Evolutionary conservation across 2,888 invertebrate genomes (phyloP), one percentile per base, ranked within the genome.

Genomic region (Coenonympha arcania): DNA sequence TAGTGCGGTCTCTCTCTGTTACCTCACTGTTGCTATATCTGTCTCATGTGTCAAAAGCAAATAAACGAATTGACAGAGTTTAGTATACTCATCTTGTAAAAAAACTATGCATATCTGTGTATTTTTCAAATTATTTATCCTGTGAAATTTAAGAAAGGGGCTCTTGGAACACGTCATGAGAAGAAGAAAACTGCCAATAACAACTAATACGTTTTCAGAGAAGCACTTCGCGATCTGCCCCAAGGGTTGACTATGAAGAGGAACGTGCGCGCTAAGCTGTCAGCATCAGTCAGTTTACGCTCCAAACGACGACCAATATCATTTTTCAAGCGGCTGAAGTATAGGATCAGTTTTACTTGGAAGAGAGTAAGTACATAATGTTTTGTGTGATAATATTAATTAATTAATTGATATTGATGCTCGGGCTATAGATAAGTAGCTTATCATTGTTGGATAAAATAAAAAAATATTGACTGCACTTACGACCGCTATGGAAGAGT

Each of bases 221-320:
- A 91, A 58, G 90, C 91, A 0, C 73, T 93, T 30, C 83, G 90
- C 36, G 90, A 91, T 50, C 87, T 93, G 64, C 90, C 92, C 0
- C 91, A 92, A 65, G 88, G 90, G 34, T 71, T 93, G 49, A 90
- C 91, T 1, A 86, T 91, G 64, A 93, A 93, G 72, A 81, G 92
- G 56, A 83, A 85, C 37, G 89, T 93, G 0, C 90, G 90, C 59
- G 88, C 88, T 28, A 90, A 90, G 67, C 73, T 93, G 26, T 86
- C 88, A 0, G 82, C 82, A 0, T 89, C 90, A 0, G 88, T 91
- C 22, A 90, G 88, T 55, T 76, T 87, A 42, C 88, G 89, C 33
- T 85, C 89, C 0, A 85, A 87, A 54, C 70, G 73, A 13, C 81
- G 85, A 39, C 87, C 89, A 0, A 81, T 91, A 28, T 84, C 89